Evolutionary conservation across 2,888 invertebrate genomes (phyloP), one percentile per base, ranked within the genome.

Genomic region (Aleiodes leptofemur): DNA sequence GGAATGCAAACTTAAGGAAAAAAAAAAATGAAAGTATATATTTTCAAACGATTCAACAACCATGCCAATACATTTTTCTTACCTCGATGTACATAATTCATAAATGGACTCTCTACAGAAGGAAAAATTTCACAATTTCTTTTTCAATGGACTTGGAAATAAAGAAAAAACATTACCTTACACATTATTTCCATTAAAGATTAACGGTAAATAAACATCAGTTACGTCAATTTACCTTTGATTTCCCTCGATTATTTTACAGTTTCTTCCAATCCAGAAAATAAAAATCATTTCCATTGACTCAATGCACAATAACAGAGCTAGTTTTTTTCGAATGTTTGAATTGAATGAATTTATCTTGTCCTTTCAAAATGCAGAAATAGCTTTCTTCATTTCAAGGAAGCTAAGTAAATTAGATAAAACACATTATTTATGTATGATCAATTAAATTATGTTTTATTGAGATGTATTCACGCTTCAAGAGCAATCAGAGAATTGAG

Each of bases 21-120:
- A 55, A 64, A 55, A 64, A 77, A 74, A 23, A 34, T 77, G 74
- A 77, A 77, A 77, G 72, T 74, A 48, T 69, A 61, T 69, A 61
- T 56, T 43, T 9, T 48, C 48, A 23, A 64, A 48, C 43, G 43
- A 43, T 43, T 43, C 43, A 43, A 43, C 43, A 43, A 11, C 9
- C 38, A 31, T 34, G 11, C 64, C 3, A 23, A 43, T 23, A 55
- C 57, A 59, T 57, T 77, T 31, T 53, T 50, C 29, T 68, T 51
- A 55, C 38, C 11, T 50, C 68, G 57, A 61, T 43, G 23, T 56
- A 55, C 59, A n/a, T 50, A 14, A 64, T 48, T 64, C 9, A 61
- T 23, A 31, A 29, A 61, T 51, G 69, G 16, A 53, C 38, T 38
- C 64, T 43, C 13, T 48, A 43, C 11, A 16, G 43, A 48, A 11